phyloP scores from a whole-genome alignment of 2,797 vertebrate species.

The Phoebastria nigripes region DNA sequence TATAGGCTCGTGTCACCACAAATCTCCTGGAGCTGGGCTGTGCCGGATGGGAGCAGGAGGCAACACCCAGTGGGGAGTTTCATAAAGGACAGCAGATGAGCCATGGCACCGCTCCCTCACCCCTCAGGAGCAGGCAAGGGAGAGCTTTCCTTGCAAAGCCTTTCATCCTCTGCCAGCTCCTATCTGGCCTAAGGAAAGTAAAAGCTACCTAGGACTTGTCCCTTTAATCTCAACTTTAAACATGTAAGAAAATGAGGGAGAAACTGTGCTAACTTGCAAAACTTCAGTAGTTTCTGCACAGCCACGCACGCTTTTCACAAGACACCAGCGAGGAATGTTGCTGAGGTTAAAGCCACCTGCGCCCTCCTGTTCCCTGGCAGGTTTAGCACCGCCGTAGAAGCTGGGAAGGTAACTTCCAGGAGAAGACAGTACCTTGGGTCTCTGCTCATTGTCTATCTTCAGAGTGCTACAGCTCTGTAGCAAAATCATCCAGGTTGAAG shows the following conservation, averaged over 20 bases:
- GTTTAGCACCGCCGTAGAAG: neutral
- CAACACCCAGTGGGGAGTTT: neutral
- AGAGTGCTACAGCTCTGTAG: neutral
- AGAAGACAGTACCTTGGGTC: neutral
- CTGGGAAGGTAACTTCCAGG: neutral
- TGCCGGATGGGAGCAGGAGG: neutral
- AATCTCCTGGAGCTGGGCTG: neutral
- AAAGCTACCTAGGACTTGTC: neutral
- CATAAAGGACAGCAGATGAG: neutral
- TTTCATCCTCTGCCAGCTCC: constrained; percentile 9
- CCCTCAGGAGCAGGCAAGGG: neutral
- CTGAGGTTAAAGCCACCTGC: neutral
- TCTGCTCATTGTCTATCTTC: neutral
- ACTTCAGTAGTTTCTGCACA: neutral
- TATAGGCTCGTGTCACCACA: accelerated
- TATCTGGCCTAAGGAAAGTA: neutral
- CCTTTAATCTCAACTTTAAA: neutral
- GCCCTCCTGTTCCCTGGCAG: neutral
- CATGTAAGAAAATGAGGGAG: neutral
- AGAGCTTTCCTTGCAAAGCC: neutral
- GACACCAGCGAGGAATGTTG: neutral
- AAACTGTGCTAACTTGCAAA: neutral
- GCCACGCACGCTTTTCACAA: accelerated
- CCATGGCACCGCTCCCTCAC: neutral
- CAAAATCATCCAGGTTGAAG: neutral